These are phyloP conservation scores for Gallirallus australis DNA, from an alignment of 2,797 vertebrate species.

Conservation along the genomic window DNA sequence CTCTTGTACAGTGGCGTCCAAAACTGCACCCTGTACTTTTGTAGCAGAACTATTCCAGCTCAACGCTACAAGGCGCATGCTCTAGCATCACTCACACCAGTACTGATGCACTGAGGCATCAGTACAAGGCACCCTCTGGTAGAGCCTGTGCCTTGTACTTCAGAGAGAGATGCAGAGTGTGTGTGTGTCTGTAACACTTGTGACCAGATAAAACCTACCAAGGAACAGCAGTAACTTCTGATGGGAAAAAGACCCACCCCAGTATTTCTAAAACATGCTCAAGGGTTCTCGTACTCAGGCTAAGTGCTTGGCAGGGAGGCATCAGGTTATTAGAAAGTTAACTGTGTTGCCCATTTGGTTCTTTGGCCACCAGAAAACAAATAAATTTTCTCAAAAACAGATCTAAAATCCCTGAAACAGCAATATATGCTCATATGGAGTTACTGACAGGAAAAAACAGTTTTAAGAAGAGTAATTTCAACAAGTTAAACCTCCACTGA, in stretches of 20 bases:
- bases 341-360: background rate
- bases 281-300: background rate
- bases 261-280: background rate
- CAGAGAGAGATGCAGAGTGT: background rate
- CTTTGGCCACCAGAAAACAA: background rate
- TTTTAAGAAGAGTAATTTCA: background rate
- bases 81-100: background rate
- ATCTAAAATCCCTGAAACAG: background rate
- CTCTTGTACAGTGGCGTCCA: too few species aligned
- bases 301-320: background rate
- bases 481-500: background rate
- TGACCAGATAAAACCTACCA: background rate
- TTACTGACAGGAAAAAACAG: background rate
- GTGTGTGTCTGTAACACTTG: background rate
- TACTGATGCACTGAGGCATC: background rate
- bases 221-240: background rate
- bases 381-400: background rate
- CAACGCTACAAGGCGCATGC: background rate
- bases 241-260: background rate
- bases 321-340: background rate
- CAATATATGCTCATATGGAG: background rate
- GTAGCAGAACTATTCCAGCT: background rate
- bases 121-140: background rate
- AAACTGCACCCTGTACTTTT: background rate
- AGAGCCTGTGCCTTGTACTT: background rate